A percentile compares a stretch with the other conserved stretches of the same genome.
Conservation (phyloP, 35 echinoderm and acorn worm genomes). For the Heliocidaris erythrogramma region DNA sequence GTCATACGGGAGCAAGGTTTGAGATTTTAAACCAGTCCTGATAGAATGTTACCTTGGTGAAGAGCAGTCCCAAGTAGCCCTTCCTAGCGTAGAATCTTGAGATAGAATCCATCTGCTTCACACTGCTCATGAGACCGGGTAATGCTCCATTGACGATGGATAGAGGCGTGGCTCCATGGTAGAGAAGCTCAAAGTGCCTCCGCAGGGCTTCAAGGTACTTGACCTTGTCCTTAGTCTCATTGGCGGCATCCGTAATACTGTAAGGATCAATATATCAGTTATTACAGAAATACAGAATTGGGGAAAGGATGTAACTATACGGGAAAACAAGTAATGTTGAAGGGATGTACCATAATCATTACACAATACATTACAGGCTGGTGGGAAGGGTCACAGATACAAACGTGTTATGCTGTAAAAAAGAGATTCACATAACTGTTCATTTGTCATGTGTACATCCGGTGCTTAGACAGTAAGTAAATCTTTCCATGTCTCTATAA, state of each 20-base stretch:
- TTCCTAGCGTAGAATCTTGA: slow-evolving; percentile 96
- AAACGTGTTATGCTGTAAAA: no score
- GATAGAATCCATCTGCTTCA: slow-evolving; percentile 99
- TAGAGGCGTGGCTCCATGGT: slow-evolving; percentile 81
- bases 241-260: slow-evolving; percentile 99
- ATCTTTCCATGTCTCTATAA: no score
- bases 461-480: no score
- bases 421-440: no score
- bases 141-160: slow-evolving; percentile 79
- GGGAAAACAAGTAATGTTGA: not conserved
- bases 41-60: slow-evolving; percentile 71
- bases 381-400: no score
- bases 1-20: no score
- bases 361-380: no score
- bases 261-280: not conserved
- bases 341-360: no score
- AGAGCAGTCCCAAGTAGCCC: slow-evolving; percentile 90
- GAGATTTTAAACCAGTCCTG: no score
- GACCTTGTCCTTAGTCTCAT: slow-evolving; percentile 94
- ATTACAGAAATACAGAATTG: not conserved
- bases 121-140: slow-evolving; percentile 88
- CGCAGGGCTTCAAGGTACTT: slow-evolving; percentile 91
- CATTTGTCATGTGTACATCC: no score
- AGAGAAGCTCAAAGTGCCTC: slow-evolving; percentile 95
- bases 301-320: not conserved